phyloP scores from a whole-genome alignment of 2,797 vertebrate species.

The Avahi laniger region DNA sequence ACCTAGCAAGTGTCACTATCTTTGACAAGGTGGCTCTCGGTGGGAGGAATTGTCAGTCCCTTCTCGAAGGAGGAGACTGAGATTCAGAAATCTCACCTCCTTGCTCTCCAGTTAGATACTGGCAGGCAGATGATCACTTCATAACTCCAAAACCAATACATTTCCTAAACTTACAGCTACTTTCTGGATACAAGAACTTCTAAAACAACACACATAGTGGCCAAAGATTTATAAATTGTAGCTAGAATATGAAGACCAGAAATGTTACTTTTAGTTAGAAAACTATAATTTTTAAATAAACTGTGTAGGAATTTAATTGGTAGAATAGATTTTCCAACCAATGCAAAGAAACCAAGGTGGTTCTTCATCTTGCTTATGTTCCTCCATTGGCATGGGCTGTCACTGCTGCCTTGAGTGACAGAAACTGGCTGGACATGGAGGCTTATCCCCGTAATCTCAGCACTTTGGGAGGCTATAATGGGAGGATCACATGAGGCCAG shows the following conservation, averaged over 20 bases:
- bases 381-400: no score
- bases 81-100: not conserved
- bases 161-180: not conserved
- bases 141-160: not conserved
- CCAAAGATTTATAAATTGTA: not conserved
- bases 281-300: not conserved
- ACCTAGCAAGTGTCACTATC: fast-evolving
- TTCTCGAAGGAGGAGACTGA: not conserved
- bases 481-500: not conserved
- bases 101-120: not conserved
- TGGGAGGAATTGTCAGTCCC: fast-evolving
- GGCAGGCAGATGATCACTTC: not conserved
- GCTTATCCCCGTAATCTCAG: not conserved
- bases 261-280: not conserved
- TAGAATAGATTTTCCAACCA: not conserved
- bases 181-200: not conserved
- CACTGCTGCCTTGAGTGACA: not conserved
- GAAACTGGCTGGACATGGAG: not conserved
- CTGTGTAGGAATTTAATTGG: not conserved
- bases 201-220: not conserved
- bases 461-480: not conserved
- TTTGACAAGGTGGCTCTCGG: not conserved
- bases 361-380: no score
- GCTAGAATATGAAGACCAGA: not conserved
- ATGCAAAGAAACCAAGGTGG: not conserved